phyloP scores from a whole-genome alignment of 2,797 vertebrate species.

The Gymnothorax javanicus region DNA sequence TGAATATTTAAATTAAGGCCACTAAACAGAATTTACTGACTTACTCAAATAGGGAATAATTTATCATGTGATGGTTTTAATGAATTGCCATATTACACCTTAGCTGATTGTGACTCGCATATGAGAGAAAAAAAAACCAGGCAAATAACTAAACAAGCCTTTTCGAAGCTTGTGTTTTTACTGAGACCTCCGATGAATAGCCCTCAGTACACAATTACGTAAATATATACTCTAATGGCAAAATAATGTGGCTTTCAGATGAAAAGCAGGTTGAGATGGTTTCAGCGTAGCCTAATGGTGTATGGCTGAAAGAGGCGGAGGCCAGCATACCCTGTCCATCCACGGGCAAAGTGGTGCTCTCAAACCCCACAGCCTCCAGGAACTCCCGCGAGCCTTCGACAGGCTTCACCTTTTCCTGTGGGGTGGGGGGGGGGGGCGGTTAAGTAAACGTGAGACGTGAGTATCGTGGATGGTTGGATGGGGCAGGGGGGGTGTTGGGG shows the following conservation, averaged over 20 bases:
- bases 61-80: no score
- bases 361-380: constrained; percentile 87
- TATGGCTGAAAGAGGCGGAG: not conserved
- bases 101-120: no score
- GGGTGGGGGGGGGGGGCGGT: not conserved
- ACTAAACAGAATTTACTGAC: no score
- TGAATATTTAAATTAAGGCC: no score
- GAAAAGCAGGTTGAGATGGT: not conserved
- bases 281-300: not conserved
- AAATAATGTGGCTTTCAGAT: not conserved
- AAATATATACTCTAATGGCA: not conserved
- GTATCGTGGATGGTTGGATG: no score
- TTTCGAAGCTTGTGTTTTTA: not conserved
- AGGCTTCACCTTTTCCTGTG: constrained; percentile 84
- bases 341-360: constrained; percentile 71
- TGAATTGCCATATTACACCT: no score
- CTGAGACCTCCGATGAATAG: no score
- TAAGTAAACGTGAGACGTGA: not conserved
- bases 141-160: not conserved
- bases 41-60: no score
- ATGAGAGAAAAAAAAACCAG: no score
- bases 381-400: constrained; percentile 86
- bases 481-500: not conserved
- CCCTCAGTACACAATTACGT: not conserved
- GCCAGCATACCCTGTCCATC: constrained; percentile 79